Evolutionary conservation across 92 coral and sea anemone species (phyloP).

Genomic region (Palythoa caribaeorum): DNA sequence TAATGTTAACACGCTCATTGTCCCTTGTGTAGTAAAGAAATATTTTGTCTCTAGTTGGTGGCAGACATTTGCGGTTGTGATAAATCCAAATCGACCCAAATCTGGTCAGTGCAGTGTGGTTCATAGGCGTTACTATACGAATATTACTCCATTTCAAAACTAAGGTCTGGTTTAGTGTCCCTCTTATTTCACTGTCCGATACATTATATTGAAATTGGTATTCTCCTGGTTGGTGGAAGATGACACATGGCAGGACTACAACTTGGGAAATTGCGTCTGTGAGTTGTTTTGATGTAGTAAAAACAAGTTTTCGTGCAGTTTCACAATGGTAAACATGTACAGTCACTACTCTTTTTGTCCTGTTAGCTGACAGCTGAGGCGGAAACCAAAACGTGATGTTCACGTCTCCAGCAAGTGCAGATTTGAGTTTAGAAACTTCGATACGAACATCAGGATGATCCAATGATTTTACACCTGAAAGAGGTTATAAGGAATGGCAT

Average conservation of each 20-base stretch:
- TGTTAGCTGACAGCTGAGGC: conserved; percentile 42
- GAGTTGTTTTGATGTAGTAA: background rate
- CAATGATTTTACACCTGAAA: conserved; percentile 27
- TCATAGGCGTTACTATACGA: conserved; percentile 71
- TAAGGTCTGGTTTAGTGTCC: conserved; percentile 68
- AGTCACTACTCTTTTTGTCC: background rate
- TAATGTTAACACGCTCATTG: conserved; percentile 68
- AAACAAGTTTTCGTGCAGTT: background rate
- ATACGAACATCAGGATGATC: background rate
- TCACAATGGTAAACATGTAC: conserved; percentile 21
- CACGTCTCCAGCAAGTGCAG: conserved; percentile 75
- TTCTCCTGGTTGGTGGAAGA: conserved; percentile 85
- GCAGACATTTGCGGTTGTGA: conserved; percentile 82
- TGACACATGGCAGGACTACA: conserved; percentile 76
- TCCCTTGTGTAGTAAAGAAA: conserved; percentile 75
- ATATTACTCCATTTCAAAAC: conserved; percentile 74
- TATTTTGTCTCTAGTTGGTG: conserved; percentile 75
- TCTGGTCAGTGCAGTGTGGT: conserved; percentile 92
- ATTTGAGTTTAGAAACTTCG: background rate
- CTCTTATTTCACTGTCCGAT: conserved; percentile 71
- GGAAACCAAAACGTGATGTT: conserved; percentile 70
- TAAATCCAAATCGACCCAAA: conserved; percentile 84
- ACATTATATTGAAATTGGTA: conserved; percentile 80
- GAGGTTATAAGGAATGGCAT: background rate
- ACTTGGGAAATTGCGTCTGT: conserved; percentile 18